A percentile compares a stretch with the other conserved stretches of the same genome.
Evolutionary conservation across 2,888 invertebrate species (phyloP).

Genomic region (Willowsia nigromaculata): DNA sequence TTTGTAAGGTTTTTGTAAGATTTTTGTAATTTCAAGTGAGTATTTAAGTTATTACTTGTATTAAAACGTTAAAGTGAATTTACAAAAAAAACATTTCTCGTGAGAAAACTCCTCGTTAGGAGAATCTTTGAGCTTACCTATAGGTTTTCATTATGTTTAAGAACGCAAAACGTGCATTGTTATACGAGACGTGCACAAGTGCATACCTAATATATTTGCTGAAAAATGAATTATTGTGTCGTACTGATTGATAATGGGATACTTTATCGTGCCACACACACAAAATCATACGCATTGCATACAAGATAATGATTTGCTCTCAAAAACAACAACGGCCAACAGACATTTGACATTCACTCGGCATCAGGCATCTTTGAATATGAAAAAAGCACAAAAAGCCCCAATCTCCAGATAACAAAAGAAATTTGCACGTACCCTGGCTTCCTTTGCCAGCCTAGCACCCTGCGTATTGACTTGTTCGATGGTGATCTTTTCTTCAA

Average conservation of each 20-base stretch:
- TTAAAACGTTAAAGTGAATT: neutral
- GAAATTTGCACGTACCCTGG: constrained; percentile 74
- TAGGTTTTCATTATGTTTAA: neutral
- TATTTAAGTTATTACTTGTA: neutral
- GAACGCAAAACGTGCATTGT: constrained; percentile 21
- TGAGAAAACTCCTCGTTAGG: neutral
- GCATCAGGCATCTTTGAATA: neutral
- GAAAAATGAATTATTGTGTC: constrained; percentile 32
- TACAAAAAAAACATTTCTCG: neutral
- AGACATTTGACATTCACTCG: constrained; percentile 32
- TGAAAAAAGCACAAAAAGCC: neutral
- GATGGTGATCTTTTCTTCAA: constrained; percentile 95
- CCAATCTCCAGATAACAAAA: constrained; percentile 20
- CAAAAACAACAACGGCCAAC: constrained; percentile 3
- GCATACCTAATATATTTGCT: constrained; percentile 39
- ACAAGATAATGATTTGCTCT: constrained; percentile 56
- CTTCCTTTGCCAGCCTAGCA: constrained; percentile 78
- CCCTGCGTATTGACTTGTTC: constrained; percentile 82
- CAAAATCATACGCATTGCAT: constrained; percentile 35
- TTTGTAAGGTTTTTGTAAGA: neutral
- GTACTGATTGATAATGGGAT: neutral
- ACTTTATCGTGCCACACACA: neutral
- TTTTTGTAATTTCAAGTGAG: neutral
- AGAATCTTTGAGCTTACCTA: constrained; percentile 24
- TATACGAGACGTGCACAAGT: constrained; percentile 3